Evolutionary conservation across 2,113 vertebrate genomes (phyloP), one percentile per base, ranked within the genome.

Genomic region (Syngnathus floridae): DNA sequence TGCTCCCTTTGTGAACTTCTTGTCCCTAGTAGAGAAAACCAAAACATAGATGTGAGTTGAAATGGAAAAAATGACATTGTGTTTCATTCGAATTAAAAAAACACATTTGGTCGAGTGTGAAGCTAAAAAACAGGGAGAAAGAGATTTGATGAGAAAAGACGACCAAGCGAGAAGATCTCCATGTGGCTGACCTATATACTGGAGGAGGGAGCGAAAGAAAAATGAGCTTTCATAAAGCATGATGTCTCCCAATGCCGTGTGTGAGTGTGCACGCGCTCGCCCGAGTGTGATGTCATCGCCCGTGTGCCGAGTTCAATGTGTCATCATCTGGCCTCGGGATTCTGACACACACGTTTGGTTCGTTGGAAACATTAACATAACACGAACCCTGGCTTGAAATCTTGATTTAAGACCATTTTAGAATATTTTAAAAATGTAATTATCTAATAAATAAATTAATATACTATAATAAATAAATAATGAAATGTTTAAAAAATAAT

Each of bases 161-260:
- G 41, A 69, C 26, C 54, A 64, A 63, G 40, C 62, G 62, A 60
- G 41, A 52, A 64, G 41, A 45, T 46, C 58, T 48, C 40, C 64
- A 76, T 26, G 71, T 78, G 72, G 51, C 57, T 84, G 80, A 82
- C 83, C 80, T 77, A 85, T 35, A 85, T 82, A 72, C 77, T 59
- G 48, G 71, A 82, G 38, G 65, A 52, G 51, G 11, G 62, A 52
- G 56, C 59, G 36, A 71, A 36, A 75, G 74, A 58, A 71, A 51
- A 79, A 70, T 74, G 73, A 69, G 76, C 67, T 73, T 76, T 81
- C 76, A 77, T 70, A 72, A 67, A 16, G 10, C 37, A 80, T 77
- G 75, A 79, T 21, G 67, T 74, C 68, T 82, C 61, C 66, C 66
- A 72, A 73, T 62, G 16, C 37, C 35, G 46, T 7, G 46, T 7